phyloP scores from a whole-genome alignment of 2,797 vertebrate genomes.

The Merluccius polli region DNA sequence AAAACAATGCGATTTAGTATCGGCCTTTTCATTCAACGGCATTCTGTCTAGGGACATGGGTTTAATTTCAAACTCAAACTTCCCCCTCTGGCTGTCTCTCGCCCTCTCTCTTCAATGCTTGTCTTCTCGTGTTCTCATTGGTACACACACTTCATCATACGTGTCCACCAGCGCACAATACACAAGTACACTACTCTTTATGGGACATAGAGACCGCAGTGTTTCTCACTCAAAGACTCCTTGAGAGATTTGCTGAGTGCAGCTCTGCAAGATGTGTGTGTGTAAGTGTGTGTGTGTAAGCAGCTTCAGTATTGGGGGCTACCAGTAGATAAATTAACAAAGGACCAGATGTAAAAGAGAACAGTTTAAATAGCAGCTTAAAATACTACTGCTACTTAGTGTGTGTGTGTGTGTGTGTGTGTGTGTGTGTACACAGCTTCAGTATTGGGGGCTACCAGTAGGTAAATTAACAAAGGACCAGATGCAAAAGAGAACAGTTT shows the following conservation, averaged over 20 bases:
- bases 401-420: background rate
- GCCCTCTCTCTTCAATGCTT: background rate
- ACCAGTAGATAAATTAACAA: background rate
- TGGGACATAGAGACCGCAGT: constrained; percentile 26
- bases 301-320: background rate
- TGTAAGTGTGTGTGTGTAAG: constrained; percentile 3
- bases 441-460: background rate
- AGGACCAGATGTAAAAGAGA: constrained; percentile 3
- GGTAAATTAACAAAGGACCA: background rate
- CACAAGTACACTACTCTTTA: constrained; percentile 9
- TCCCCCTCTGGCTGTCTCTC: background rate
- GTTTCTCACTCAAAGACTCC: background rate
- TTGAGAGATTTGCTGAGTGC: constrained; percentile 22
- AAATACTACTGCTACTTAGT: background rate
- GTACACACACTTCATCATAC: constrained; percentile 7
- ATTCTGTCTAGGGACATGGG: background rate
- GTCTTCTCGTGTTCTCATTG: constrained; percentile 4
- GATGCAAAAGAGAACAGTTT: background rate
- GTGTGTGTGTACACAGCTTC: background rate
- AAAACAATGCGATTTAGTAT: background rate
- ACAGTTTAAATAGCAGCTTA: background rate
- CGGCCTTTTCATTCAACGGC: too few species aligned
- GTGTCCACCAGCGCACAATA: background rate
- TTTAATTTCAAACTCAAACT: constrained; percentile 16
- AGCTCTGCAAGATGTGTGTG: constrained; percentile 21